Percentiles rank a stretch among this genome's conserved stretches.
Conservation (phyloP, 2,113 vertebrate genomes). For the Brevimyrus niger region DNA sequence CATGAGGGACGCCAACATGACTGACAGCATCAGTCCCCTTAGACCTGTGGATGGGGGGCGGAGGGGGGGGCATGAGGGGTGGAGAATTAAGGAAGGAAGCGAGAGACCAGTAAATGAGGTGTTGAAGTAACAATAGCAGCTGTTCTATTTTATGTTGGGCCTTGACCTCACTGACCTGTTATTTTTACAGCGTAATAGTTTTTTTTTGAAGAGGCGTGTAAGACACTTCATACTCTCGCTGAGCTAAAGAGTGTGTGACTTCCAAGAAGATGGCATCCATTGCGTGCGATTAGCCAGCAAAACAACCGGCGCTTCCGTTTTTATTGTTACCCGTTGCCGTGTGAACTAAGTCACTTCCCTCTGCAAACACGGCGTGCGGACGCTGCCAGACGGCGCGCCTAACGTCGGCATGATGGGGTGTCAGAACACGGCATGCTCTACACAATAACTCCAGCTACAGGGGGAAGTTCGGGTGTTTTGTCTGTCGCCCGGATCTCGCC, state of each 20-base stretch:
- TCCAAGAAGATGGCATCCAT: neutral
- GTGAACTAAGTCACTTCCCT: conserved; percentile 6
- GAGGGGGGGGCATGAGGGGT: accelerated
- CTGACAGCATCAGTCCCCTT: conserved; percentile 85
- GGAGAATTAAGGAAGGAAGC: neutral
- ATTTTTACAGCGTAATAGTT: neutral
- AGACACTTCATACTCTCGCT: neutral
- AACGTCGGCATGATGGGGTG: neutral
- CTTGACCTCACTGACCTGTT: neutral
- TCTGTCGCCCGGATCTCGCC: neutral
- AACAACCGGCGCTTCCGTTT: neutral
- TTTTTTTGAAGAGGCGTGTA: neutral
- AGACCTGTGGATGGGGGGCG: conserved; percentile 56
- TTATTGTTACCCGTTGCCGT: neutral
- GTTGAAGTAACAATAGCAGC: neutral
- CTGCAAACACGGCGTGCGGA: neutral
- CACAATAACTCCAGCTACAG: neutral
- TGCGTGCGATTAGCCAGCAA: neutral
- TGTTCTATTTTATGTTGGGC: neutral
- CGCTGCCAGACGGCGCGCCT: neutral
- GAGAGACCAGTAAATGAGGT: neutral
- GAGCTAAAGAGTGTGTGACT: neutral
- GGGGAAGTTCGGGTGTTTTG: neutral
- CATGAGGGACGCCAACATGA: conserved; percentile 96
- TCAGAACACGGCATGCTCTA: neutral